A percentile compares a stretch with the other conserved stretches of the same genome.
Evolutionary conservation across 1,140 invertebrate genomes (phyloP).

Genomic region (Leptinotarsa texana): DNA sequence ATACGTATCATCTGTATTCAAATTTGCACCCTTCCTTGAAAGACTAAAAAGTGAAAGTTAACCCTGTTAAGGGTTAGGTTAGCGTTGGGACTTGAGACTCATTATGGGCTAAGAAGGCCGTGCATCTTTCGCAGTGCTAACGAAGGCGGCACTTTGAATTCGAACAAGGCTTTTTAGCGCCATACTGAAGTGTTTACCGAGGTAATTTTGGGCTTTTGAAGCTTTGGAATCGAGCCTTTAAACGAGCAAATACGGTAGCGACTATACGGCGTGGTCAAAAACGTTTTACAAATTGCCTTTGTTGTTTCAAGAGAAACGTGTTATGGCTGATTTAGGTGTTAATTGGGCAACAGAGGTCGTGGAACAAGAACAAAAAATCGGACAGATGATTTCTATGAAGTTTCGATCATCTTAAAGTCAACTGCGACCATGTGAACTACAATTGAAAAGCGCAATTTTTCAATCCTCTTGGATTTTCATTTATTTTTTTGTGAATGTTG

Average conservation of each 20-base stretch:
- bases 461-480: too few relatives aligned
- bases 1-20: too few relatives aligned
- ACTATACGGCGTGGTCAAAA: slow-evolving; percentile 2
- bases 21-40: too few relatives aligned
- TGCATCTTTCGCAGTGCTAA: slow-evolving; percentile 40
- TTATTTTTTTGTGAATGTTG: too few relatives aligned
- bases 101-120: slow-evolving; percentile 38
- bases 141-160: slow-evolving; percentile 36
- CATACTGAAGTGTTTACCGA: background rate
- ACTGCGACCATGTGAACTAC: too few relatives aligned
- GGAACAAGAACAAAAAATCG: background rate
- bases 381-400: too few relatives aligned
- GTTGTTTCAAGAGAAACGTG: too few relatives aligned
- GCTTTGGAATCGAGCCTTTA: background rate
- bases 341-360: background rate
- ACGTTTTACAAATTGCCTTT: background rate
- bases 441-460: too few relatives aligned
- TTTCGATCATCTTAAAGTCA: too few relatives aligned
- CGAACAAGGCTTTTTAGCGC: slow-evolving; percentile 11
- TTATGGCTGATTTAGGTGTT: background rate
- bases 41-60: too few relatives aligned
- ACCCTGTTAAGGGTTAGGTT: too few relatives aligned
- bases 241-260: slow-evolving; percentile 7
- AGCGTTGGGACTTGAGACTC: slow-evolving; percentile 20
- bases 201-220: slow-evolving; percentile 2